Conservation (phyloP, 1,140 invertebrate genomes). For the Bombus impatiens region DNA sequence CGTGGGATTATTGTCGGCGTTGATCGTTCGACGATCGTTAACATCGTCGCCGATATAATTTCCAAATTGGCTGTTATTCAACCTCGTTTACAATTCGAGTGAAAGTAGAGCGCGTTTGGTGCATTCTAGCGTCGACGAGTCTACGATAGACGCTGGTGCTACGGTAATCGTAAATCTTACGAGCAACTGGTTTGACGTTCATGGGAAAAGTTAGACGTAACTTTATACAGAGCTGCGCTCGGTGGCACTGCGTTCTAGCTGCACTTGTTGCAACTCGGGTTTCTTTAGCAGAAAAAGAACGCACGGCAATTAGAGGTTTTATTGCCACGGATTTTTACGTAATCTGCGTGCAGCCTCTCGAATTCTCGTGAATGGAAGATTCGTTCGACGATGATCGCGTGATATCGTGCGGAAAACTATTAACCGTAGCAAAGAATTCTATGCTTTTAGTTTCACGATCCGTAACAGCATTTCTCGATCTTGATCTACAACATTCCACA, state of each 20-base stretch:
- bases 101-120: background rate
- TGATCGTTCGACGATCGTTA: background rate
- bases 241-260: background rate
- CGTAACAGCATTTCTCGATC: background rate
- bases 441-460: background rate
- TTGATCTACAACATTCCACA: background rate
- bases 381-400: background rate
- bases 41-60: background rate
- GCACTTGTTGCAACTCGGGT: background rate
- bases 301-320: constrained; percentile 2
- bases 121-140: background rate
- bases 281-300: background rate
- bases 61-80: background rate
- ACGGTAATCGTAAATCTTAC: constrained; percentile 29
- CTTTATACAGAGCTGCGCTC: constrained; percentile 21
- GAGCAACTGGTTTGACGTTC: constrained; percentile 32
- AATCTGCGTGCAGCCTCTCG: background rate
- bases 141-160: background rate
- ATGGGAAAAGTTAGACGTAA: constrained; percentile 43
- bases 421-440: background rate
- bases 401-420: background rate
- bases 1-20: background rate
- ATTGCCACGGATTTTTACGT: background rate
- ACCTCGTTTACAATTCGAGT: background rate
- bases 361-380: background rate